Conservation (phyloP, 2,797 vertebrate genomes). For the Diceros bicornis region DNA sequence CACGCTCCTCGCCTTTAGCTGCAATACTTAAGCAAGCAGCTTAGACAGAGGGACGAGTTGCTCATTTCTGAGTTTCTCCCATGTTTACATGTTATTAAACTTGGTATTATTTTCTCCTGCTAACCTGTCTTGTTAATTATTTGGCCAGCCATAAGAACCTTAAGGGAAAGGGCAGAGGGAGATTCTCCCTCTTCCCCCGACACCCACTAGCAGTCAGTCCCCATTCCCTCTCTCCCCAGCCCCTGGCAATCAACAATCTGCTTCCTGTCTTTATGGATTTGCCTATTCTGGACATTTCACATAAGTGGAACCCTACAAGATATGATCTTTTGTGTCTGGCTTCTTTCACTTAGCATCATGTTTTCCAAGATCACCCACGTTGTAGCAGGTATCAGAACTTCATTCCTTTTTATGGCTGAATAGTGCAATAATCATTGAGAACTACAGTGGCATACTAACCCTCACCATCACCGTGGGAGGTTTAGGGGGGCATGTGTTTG, state of each 20-base stretch:
- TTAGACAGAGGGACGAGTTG: too few species aligned
- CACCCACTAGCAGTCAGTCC: neutral
- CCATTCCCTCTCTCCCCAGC: fast-evolving
- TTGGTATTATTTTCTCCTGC: too few species aligned
- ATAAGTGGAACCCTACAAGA: neutral
- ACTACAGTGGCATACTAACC: fast-evolving
- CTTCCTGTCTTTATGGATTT: neutral
- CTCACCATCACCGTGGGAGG: neutral
- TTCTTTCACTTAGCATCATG: neutral
- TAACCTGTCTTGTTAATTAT: too few species aligned
- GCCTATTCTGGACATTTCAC: neutral
- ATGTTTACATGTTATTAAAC: too few species aligned
- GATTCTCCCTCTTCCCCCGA: too few species aligned
- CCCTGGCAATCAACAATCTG: neutral
- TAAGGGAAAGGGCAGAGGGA: too few species aligned
- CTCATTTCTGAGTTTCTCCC: too few species aligned
- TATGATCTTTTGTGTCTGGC: neutral
- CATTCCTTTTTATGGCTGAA: neutral
- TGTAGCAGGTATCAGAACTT: neutral
- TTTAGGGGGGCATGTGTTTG: neutral
- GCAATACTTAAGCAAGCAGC: too few species aligned
- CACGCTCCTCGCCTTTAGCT: too few species aligned
- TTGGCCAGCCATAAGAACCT: too few species aligned
- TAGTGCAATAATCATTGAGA: neutral
- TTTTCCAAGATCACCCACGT: neutral